Evolutionary conservation across 2,113 vertebrate genomes (phyloP).

Genomic region (Rhipidura dahli): DNA sequence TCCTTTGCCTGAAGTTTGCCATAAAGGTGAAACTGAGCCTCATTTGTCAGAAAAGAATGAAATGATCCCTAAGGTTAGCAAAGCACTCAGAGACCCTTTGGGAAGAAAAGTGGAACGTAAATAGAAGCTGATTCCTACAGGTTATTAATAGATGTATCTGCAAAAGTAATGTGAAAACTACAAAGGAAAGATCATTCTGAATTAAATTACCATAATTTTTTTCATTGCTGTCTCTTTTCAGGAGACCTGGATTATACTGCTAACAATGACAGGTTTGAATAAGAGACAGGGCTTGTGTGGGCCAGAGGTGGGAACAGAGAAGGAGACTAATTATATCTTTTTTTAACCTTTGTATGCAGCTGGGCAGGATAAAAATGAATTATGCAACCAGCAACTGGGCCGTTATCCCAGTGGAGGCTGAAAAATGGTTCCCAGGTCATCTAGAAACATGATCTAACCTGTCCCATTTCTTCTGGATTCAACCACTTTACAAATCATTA

Average conservation of each 20-base stretch:
- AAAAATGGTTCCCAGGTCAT: background rate
- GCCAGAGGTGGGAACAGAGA: constrained; percentile 39
- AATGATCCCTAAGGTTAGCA: constrained; percentile 7
- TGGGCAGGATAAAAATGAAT: constrained; percentile 35
- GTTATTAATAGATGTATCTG: constrained; percentile 52
- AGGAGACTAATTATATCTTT: constrained; percentile 51
- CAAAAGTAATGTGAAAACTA: constrained; percentile 56
- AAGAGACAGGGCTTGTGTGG: constrained; percentile 51
- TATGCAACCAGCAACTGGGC: background rate
- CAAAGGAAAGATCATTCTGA: constrained; percentile 51
- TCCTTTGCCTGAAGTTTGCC: background rate
- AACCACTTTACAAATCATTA: background rate
- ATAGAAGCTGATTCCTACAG: constrained; percentile 32
- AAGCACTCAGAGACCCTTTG: background rate
- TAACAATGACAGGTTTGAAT: constrained; percentile 56
- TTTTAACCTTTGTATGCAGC: constrained; percentile 50
- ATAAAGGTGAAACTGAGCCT: background rate
- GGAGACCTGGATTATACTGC: constrained; percentile 31
- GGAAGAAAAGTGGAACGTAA: constrained; percentile 34
- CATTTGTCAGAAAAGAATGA: constrained; percentile 7
- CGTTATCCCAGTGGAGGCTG: background rate
- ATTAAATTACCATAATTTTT: constrained; percentile 69
- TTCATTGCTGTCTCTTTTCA: constrained; percentile 56
- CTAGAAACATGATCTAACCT: background rate
- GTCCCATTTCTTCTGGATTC: background rate